These are phyloP conservation scores for Podiceps cristatus DNA, from an alignment of 2,113 vertebrate species.

Conservation along the genomic window DNA sequence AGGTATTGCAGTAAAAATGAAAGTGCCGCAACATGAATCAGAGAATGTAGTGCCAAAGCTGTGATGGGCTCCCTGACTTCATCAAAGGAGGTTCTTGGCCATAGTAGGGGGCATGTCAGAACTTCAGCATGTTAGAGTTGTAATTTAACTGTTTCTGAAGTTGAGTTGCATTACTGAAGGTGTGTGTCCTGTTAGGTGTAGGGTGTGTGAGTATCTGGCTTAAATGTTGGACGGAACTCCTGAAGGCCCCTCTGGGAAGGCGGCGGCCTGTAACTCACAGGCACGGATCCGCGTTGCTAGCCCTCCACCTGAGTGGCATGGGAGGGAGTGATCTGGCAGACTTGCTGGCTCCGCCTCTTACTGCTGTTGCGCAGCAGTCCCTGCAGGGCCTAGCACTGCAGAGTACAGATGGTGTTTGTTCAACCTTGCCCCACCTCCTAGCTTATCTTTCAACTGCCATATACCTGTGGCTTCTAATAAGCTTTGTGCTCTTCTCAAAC, in stretches of 20 bases:
- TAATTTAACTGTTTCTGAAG: neutral
- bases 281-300: rapidly evolving
- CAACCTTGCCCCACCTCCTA: conserved; percentile 39
- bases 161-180: rapidly evolving
- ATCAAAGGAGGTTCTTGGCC: neutral
- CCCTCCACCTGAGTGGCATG: neutral
- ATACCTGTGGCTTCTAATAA: conserved; percentile 9
- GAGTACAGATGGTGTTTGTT: conserved; percentile 63
- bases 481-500: neutral
- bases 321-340: neutral
- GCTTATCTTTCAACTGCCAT: conserved; percentile 32
- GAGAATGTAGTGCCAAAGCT: rapidly evolving
- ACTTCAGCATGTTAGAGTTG: rapidly evolving
- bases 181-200: rapidly evolving
- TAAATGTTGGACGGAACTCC: neutral
- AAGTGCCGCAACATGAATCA: neutral
- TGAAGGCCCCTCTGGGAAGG: neutral
- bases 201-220: rapidly evolving
- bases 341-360: conserved; percentile 30
- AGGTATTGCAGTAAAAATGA: neutral
- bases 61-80: neutral
- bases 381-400: conserved; percentile 51
- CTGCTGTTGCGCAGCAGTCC: conserved; percentile 62
- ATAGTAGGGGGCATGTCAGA: rapidly evolving
- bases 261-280: rapidly evolving